These are phyloP conservation scores for Zelostemma sp. DNA, from an alignment of 1,140 invertebrate genomes.

Conservation along the genomic window DNA sequence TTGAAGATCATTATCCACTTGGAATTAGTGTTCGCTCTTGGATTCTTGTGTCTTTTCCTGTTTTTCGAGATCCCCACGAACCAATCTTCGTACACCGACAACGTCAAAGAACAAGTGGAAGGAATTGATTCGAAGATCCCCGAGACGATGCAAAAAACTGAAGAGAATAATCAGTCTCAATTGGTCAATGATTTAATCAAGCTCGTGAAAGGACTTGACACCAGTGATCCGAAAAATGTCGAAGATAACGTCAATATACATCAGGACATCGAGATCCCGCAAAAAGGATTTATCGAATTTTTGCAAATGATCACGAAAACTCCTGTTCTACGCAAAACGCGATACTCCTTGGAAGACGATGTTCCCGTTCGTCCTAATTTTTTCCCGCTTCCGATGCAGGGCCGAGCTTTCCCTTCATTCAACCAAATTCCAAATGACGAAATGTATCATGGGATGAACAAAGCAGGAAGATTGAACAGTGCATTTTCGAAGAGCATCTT, in stretches of 20 bases:
- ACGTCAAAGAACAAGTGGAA: neutral
- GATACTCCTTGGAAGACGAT: too few relatives aligned
- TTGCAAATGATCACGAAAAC: neutral
- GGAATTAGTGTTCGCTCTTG: neutral
- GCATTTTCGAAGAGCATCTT: too few relatives aligned
- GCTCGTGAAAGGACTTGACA: neutral
- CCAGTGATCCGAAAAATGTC: neutral
- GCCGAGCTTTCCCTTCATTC: too few relatives aligned
- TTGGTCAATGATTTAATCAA: slow-evolving; percentile 1
- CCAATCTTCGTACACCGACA: neutral
- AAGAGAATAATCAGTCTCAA: neutral
- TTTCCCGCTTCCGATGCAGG: too few relatives aligned
- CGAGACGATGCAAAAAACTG: too few relatives aligned
- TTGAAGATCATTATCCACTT: neutral
- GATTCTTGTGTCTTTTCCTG: neutral
- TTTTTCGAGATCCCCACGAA: neutral
- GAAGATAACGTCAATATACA: neutral
- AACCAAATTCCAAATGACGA: too few relatives aligned
- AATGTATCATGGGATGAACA: too few relatives aligned
- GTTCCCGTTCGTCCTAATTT: too few relatives aligned
- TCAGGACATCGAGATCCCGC: neutral
- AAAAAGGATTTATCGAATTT: neutral
- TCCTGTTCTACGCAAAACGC: neutral
- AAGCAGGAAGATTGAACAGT: too few relatives aligned
- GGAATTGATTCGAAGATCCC: neutral